Evolutionary conservation across 2,113 vertebrate species (phyloP), one percentile per base, ranked within the genome.

Genomic region (Sminthopsis crassicaudata): DNA sequence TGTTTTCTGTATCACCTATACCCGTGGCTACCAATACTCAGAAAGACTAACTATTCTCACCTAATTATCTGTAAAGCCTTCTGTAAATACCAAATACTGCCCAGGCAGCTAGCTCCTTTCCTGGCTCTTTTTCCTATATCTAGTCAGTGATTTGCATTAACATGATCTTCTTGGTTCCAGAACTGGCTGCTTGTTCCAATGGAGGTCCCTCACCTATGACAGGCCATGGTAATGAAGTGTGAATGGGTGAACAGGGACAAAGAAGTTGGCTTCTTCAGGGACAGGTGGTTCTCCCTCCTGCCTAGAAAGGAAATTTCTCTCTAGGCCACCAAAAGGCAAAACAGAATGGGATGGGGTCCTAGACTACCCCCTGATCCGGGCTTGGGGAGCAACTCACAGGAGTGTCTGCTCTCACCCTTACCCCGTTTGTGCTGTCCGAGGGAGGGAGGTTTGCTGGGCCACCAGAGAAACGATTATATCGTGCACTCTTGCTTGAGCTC

Each of bases 401-500:
- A 84, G 67, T 84, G 16, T 19, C 67, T 42, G n/a, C 67, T 84
- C n/a, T 84, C n/a, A 12, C n/a, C 92, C 98, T 99, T 98, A 99
- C 99, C 99, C 97, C 97, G 67, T 98, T 98, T 92, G 96, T 53
- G 95, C 96, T 97, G 94, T 99, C 99, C 3, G 99, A 90, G 92
- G 98, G 11, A 42, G 98, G 90, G 93, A 98, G 97, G 96, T 3
- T 98, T 91, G 98, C 93, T 8, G 98, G 98, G 95, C 97, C 99
- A 98, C 98, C 98, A 52, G 99, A 98, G 97, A 99, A 99, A 97
- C 98, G 97, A 98, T 98, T 98, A 98, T 98, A 99, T 92, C 97
- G 98, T 97, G 97, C 60, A 36, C 93, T 98, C 98, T 99, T 98
- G 98, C 97, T 98, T 52, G 98, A 99, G 98, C 98, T 99, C 99